These are phyloP conservation scores for Leucophora obtusa DNA, from an alignment of 2,888 invertebrate species.

Conservation along the genomic window DNA sequence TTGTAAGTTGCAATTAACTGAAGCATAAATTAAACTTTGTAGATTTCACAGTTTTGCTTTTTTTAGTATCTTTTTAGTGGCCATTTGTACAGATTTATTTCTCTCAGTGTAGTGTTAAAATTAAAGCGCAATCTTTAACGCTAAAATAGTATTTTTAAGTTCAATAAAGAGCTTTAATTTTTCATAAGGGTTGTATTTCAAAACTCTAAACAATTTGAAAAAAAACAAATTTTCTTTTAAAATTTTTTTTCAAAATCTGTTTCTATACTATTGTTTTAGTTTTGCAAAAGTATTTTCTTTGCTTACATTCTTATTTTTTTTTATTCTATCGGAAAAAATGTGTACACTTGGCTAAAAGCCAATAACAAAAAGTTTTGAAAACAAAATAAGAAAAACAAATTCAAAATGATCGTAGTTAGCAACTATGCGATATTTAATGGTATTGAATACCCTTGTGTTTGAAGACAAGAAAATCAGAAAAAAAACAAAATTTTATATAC, in stretches of 20 bases:
- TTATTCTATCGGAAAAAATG: conserved; percentile 1
- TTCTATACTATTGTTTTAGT: not conserved
- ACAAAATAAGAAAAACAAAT: conserved; percentile 40
- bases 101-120: too few species aligned
- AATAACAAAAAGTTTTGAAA: conserved; percentile 60
- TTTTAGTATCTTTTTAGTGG: too few species aligned
- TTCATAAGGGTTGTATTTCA: too few species aligned
- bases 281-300: not conserved
- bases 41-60: too few species aligned
- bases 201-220: not conserved
- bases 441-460: conserved; percentile 1
- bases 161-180: too few species aligned
- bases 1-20: too few species aligned
- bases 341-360: conserved; percentile 54
- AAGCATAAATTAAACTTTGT: too few species aligned
- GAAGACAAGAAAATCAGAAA: not conserved
- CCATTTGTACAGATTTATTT: too few species aligned
- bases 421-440: conserved; percentile 15
- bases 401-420: conserved; percentile 51
- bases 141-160: too few species aligned
- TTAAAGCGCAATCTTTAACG: too few species aligned
- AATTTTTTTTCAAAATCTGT: not conserved
- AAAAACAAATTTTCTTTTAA: not conserved
- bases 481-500: not conserved
- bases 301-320: not conserved